Base-by-base conservation (phyloP, 1,140 invertebrate genomes). In the Heliothis subflexa region DNA sequence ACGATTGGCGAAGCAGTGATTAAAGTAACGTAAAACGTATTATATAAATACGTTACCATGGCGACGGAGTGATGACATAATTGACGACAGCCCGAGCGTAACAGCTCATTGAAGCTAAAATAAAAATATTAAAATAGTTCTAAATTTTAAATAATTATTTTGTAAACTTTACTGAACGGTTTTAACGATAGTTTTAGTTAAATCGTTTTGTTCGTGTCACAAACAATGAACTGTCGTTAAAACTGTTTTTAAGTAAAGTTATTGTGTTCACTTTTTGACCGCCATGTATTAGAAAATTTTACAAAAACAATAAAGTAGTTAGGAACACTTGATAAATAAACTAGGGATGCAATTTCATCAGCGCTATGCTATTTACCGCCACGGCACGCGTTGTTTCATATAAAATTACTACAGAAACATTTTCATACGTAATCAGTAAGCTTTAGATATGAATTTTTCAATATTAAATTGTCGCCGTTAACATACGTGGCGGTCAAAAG, bases 221-320 rank as follows among this genome's bases (percentile, higher is more conserved):
- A 40, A 40, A 40, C 33, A 40, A 40, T 40, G 33, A 7, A 40
- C 33, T 40, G 5, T 40, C 33, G 33, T 40, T 40, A 40, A 7
- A 40, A 40, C 33, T 40, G 33, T 40, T 55, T 55, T 21, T 57
- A 55, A 55, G 25, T 21, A 57, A 3, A 25, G 11, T 25, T n/a
- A 57, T 57, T 57, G 55, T 57, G 55, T 57, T 57, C 55, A 57
- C 18, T 57, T 57, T 57, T 57, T 57, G 55, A 57, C 21, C 55
- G 55, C 55, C 55, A 57, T 57, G 55, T 57, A 57, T 21, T 5
- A 3, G 18, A 12, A 55, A 25, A 57, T 25, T 25, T 13, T 13
- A 25, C 5, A 5, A 7, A 40, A 40, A 40, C 0, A 0, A 40
- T 9, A n/a, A n/a, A n/a, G 33, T 40, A 7, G 33, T 40, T 9